These are phyloP conservation scores for Petrophora chlorosata DNA, from an alignment of 2,888 invertebrate genomes.

Conservation along the genomic window DNA sequence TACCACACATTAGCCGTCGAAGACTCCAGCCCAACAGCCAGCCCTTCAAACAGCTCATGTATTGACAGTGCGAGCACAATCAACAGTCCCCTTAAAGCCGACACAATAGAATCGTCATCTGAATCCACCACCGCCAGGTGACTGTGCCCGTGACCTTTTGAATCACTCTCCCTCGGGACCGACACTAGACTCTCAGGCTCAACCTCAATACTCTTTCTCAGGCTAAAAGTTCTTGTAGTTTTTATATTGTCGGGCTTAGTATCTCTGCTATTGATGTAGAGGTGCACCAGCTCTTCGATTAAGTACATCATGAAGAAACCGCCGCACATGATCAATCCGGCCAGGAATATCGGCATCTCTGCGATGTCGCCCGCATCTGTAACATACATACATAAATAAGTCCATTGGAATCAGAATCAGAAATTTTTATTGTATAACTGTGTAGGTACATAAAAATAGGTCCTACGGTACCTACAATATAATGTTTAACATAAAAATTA, in stretches of 20 bases:
- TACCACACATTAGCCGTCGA: slow-evolving; percentile 80
- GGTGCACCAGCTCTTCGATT: slow-evolving; percentile 90
- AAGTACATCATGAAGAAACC: slow-evolving; percentile 91
- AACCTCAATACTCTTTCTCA: slow-evolving; percentile 63
- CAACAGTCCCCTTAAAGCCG: slow-evolving; percentile 87
- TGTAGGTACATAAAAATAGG: too few species aligned
- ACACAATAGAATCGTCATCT: slow-evolving; percentile 70
- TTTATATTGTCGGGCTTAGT: slow-evolving; percentile 58
- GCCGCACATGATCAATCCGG: slow-evolving; percentile 88
- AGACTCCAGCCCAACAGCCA: slow-evolving; percentile 90
- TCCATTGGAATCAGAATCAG: too few species aligned
- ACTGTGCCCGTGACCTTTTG: slow-evolving; percentile 51
- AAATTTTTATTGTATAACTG: too few species aligned
- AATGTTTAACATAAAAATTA: too few species aligned
- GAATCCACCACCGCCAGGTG: slow-evolving; percentile 54
- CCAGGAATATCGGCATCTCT: slow-evolving; percentile 84
- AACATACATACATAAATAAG: too few species aligned
- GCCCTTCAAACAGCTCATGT: slow-evolving; percentile 93
- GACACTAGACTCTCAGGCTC: slow-evolving; percentile 28
- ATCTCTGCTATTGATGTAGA: slow-evolving; percentile 84
- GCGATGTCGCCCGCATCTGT: slow-evolving; percentile 76
- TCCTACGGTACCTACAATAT: too few species aligned
- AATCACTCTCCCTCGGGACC: slow-evolving; percentile 44
- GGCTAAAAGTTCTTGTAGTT: slow-evolving; percentile 64
- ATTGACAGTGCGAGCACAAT: slow-evolving; percentile 89